Percentiles rank a stretch among this genome's conserved stretches.
phyloP scores from a whole-genome alignment of 2,888 invertebrate genomes.

The Keiferia lycopersicella region DNA sequence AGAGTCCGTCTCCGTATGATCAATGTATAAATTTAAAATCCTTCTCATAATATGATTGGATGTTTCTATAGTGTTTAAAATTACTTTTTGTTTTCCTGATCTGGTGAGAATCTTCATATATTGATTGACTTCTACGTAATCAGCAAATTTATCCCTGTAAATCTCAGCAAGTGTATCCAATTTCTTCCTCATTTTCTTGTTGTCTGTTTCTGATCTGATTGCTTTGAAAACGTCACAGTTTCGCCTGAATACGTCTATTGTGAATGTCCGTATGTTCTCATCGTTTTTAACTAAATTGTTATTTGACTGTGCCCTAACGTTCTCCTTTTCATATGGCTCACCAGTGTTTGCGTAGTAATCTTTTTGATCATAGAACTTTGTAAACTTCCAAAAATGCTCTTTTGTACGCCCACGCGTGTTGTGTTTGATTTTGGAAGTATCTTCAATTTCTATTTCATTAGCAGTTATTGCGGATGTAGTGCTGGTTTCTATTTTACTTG shows the following conservation, averaged over 20 bases:
- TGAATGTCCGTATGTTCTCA: neutral
- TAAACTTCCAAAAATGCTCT: neutral
- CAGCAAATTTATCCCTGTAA: conserved; percentile 49
- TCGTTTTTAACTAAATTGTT: conserved; percentile 8
- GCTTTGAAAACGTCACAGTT: conserved; percentile 39
- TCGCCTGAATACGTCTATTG: conserved; percentile 1
- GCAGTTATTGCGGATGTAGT: neutral
- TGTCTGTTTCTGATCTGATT: conserved; percentile 38
- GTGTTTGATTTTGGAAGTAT: neutral
- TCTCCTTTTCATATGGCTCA: neutral
- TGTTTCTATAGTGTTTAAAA: conserved; percentile 54
- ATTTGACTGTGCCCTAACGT: neutral
- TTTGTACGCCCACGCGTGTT: neutral
- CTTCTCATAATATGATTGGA: conserved; percentile 49
- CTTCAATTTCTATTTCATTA: neutral
- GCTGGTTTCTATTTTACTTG: neutral
- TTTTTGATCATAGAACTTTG: neutral
- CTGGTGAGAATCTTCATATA: conserved; percentile 50
- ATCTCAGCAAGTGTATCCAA: conserved; percentile 36
- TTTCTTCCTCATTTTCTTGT: conserved; percentile 30
- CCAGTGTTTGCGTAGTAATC: no score
- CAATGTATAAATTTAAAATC: conserved; percentile 44
- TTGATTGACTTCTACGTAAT: conserved; percentile 45
- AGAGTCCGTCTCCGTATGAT: conserved; percentile 37
- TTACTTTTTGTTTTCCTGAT: conserved; percentile 51